Base-by-base conservation (phyloP, 2,797 vertebrate species). In the Oreochromis mossambicus region DNA sequence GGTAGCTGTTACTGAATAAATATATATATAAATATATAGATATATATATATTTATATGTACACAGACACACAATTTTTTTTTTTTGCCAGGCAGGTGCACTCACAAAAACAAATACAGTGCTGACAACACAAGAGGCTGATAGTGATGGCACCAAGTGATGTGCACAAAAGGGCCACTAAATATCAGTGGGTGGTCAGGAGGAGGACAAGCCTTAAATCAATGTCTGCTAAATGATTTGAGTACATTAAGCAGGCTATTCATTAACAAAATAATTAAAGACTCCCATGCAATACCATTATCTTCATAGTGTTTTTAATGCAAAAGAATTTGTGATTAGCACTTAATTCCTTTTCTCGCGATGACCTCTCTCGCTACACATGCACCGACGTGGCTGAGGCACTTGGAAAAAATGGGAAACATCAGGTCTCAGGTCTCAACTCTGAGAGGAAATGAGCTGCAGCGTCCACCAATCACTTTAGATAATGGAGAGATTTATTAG, bases 401-500 rank as follows among this genome's bases (percentile, higher is more conserved):
- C 56, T 77, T 61, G 70, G 76, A 70, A 51, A 63, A 83, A 85
- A 75, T 36, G 89, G 88, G 90, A 92, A 93, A 80, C 85, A 78
- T 24, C 68, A 85, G 92, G 90, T 93, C 58, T 88, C 88, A 66
- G 79, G 78, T 92, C 91, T 90, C 83, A 89, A 92, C 87, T 86
- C 51, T 14, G 78, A 87, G 61, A 94, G 93, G 89, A 96, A 96
- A 95, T 91, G 90, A 94, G 91, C 82, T 77, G 70, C 87, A 88
- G 89, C 90, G 92, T 95, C 93, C 84, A 90, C 91, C 89, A 91
- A 94, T 94, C 90, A 92, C 92, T 91, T 86, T 87, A 95, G 93
- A 95, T 95, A 96, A 95, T 91, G 89, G 93, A 93, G 83, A 94
- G 95, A 95, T 95, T 95, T 94, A 96, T 95, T 94, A 93, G 91